Conservation (phyloP, 2,888 invertebrate genomes). For the Rhopalosiphum nymphaeae region DNA sequence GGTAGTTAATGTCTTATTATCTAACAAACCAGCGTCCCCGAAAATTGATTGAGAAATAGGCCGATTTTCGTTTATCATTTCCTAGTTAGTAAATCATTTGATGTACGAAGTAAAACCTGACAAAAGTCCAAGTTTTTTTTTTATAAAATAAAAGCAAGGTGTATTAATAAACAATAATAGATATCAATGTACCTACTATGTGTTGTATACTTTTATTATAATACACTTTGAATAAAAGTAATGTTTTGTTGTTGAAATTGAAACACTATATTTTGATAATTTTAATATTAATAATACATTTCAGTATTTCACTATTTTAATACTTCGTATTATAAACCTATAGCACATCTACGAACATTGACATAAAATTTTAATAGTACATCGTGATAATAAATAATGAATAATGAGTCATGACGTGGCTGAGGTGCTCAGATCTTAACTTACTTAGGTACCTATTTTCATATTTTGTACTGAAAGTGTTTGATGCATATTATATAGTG, state of each 20-base stretch:
- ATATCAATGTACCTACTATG: not conserved
- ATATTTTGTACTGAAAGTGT: not conserved
- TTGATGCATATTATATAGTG: not conserved
- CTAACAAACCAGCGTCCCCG: not conserved
- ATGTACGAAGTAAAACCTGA: conserved; percentile 25
- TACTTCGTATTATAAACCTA: not conserved
- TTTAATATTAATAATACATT: conserved; percentile 26
- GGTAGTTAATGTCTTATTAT: not conserved
- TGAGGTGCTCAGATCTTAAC: not conserved
- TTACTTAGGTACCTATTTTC: not conserved
- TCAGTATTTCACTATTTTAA: not conserved
- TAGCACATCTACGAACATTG: not conserved
- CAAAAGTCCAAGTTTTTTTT: conserved; percentile 54
- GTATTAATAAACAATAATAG: not conserved
- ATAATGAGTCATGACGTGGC: not conserved
- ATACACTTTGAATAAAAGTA: not conserved
- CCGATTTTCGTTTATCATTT: conserved; percentile 33
- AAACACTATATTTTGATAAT: not conserved
- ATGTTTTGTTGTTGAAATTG: not conserved
- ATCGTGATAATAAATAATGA: not conserved
- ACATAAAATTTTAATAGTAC: not conserved
- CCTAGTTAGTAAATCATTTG: not conserved
- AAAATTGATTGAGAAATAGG: conserved; percentile 9
- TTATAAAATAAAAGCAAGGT: conserved; percentile 28
- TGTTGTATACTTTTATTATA: not conserved